These are phyloP conservation scores for Mesitornis unicolor DNA, from an alignment of 2,113 vertebrate species.

Conservation along the genomic window DNA sequence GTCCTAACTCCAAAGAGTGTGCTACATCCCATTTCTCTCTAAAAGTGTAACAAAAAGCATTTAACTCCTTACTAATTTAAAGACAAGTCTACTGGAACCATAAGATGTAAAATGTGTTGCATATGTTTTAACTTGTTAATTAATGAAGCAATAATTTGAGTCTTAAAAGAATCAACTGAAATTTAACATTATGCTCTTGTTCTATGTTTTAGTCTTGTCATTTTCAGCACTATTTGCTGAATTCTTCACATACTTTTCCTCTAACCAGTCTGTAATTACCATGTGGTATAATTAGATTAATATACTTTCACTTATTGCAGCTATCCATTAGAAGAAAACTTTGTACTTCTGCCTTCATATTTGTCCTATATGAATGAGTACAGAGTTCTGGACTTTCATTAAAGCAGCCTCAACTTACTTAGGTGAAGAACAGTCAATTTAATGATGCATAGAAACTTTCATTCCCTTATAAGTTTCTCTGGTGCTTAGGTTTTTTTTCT, in stretches of 20 bases:
- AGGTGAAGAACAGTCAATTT: background rate
- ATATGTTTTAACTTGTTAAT: constrained; percentile 47
- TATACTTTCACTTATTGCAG: constrained; percentile 38
- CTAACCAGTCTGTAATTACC: constrained; percentile 49
- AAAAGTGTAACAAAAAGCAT: background rate
- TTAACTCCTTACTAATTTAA: constrained; percentile 49
- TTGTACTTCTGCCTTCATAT: constrained; percentile 19
- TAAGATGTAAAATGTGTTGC: background rate
- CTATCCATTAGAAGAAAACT: constrained; percentile 25
- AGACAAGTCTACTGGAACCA: background rate
- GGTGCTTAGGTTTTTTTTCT: background rate
- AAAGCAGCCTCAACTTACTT: background rate
- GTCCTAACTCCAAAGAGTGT: background rate
- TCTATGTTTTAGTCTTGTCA: background rate
- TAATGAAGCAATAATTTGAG: constrained; percentile 36
- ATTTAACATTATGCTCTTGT: background rate
- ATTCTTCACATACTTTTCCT: background rate
- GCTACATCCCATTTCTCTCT: background rate
- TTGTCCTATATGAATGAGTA: background rate
- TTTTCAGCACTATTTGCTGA: constrained; percentile 21
- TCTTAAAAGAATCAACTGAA: background rate
- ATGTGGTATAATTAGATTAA: constrained; percentile 50
- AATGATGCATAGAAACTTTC: background rate
- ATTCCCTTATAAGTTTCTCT: background rate
- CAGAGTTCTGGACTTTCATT: background rate